Evolutionary conservation across 1,140 invertebrate species (phyloP), one percentile per base, ranked within the genome.

Genomic region (Muscidifurax raptorellus): DNA sequence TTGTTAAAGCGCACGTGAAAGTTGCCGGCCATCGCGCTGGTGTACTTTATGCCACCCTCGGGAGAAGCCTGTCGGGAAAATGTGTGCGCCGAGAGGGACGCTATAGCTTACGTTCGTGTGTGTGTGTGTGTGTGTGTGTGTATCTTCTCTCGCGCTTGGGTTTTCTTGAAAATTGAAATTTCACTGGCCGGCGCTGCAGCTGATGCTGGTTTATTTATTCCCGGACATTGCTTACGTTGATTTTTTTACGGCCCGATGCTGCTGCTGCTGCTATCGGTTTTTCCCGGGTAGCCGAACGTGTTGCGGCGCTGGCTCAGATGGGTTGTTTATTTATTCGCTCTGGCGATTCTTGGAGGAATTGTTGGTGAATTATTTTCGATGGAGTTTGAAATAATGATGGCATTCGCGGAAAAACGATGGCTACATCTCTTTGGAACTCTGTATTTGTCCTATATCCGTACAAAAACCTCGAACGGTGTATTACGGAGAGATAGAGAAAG

Each of bases 121-220:
- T 40, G n/a, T 18, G 25, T 40, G 74, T 30, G 32, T 52, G 52
- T 47, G 44, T 47, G 44, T 47, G 44, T 18, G 44, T 47, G 44
- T 59, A 59, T 59, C 52, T 59, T 44, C 28, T 15, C 30, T 25
- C 36, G 47, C 30, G 52, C 52, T 59, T 18, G 52, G 76, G 66
- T 84, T 79, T 84, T 79, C 66, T 78, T 78, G 67, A 84, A 74
- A 84, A 84, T 84, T 80, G 82, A 84, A 84, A 84, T 84, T 79
- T 84, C 67, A 36, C 12, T n/a, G 76, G 76, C 25, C 76, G 59
- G 52, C 44, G 44, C 47, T 25, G 74, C 74, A 47, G 10, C 47
- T 6, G 40, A 36, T 30, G 10, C 59, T 28, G 18, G 12, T 36
- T 82, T 82, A 76, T 69, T 69, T 83, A 78, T 76, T 83, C 40